These are phyloP conservation scores for Sinhomidia bicolor DNA, from an alignment of 2,888 invertebrate species.

Conservation along the genomic window DNA sequence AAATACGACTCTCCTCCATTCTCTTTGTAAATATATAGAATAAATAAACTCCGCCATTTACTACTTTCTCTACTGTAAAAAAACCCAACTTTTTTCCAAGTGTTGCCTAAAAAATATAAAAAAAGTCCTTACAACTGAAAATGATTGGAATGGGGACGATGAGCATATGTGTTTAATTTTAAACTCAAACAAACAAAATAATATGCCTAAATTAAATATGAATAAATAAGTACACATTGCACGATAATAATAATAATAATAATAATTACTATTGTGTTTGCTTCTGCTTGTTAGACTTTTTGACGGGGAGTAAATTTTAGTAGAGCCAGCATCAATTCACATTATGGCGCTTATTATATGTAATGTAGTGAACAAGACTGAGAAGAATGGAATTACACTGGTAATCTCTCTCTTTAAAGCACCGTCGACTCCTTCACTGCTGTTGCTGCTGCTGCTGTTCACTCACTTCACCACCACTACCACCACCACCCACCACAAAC, in stretches of 20 bases:
- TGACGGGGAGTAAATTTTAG: neutral
- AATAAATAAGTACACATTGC: neutral
- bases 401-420: conserved; percentile 37
- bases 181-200: too few species aligned
- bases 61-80: too few species aligned
- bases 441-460: too few species aligned
- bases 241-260: neutral
- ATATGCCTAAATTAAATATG: too few species aligned
- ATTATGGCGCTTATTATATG: neutral
- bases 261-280: neutral
- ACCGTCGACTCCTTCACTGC: too few species aligned
- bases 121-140: neutral
- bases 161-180: too few species aligned
- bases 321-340: neutral
- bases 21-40: too few species aligned
- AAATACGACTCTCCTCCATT: neutral
- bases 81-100: too few species aligned
- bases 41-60: too few species aligned
- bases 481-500: neutral
- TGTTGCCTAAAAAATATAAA: too few species aligned
- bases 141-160: neutral
- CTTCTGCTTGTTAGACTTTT: conserved; percentile 7
- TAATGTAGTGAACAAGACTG: neutral
- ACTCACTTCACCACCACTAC: too few species aligned
- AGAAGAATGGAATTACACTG: conserved; percentile 50